Evolutionary conservation across 2,797 vertebrate species (phyloP).

Genomic region (Sebastiscus tertius): DNA sequence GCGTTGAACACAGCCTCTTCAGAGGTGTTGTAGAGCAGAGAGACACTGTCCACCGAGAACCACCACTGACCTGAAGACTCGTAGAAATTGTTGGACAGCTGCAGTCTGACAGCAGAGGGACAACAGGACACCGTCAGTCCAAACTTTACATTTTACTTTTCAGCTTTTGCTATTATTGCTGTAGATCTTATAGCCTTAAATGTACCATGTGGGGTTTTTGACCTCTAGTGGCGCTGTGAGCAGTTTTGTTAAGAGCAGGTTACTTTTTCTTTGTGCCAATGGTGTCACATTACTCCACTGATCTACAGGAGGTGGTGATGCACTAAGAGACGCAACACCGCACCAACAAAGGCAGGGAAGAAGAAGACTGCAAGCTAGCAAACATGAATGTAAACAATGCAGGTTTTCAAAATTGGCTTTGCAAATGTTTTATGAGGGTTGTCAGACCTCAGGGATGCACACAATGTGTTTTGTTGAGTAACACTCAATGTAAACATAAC

Average conservation of each 20-base stretch:
- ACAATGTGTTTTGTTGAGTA: neutral
- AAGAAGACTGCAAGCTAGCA: neutral
- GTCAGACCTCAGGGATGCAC: neutral
- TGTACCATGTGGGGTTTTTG: neutral
- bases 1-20: constrained; percentile 88
- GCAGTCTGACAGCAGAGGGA: constrained; percentile 77
- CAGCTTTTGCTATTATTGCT: neutral
- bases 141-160: neutral
- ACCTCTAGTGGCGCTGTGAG: neutral
- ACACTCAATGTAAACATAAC: neutral
- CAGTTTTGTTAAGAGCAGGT: neutral
- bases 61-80: constrained; percentile 89
- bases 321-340: neutral
- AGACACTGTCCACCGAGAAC: constrained; percentile 91
- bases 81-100: constrained; percentile 87
- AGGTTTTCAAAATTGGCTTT: neutral
- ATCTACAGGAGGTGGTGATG: neutral
- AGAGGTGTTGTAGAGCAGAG: constrained; percentile 89
- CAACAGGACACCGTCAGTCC: neutral
- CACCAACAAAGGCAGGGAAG: neutral
- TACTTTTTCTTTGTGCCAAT: neutral
- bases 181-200: neutral
- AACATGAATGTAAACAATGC: neutral
- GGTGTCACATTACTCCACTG: neutral
- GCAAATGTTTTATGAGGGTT: neutral